Percentiles rank a stretch among this genome's conserved stretches.
These are phyloP conservation scores for Mastomys coucha DNA, from an alignment of 2,113 vertebrate species.

Conservation along the genomic window DNA sequence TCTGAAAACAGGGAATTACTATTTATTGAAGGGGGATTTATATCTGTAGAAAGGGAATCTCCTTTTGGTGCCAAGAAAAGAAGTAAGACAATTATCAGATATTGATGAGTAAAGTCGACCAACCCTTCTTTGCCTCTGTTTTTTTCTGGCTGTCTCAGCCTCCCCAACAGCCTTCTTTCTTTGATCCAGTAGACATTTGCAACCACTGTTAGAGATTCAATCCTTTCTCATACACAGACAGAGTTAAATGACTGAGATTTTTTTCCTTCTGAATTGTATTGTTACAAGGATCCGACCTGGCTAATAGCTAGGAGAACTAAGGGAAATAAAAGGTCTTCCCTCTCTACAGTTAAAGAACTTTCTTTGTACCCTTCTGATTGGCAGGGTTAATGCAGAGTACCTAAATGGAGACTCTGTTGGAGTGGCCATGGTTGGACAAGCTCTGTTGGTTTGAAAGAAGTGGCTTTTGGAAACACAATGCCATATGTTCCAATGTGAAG, in stretches of 20 bases:
- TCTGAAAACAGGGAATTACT: background rate
- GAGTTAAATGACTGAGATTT: background rate
- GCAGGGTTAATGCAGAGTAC: background rate
- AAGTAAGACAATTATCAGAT: background rate
- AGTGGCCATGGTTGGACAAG: constrained; percentile 30
- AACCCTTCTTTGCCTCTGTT: background rate
- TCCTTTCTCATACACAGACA: background rate
- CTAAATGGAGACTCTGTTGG: background rate
- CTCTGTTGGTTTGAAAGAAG: constrained; percentile 24
- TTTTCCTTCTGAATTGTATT: background rate
- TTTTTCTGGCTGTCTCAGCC: background rate
- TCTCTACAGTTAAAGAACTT: background rate
- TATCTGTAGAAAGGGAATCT: background rate
- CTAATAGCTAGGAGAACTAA: background rate
- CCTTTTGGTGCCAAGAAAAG: background rate
- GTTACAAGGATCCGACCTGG: background rate
- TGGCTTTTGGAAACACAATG: constrained; percentile 39
- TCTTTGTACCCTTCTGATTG: background rate
- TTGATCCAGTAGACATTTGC: background rate
- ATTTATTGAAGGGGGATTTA: background rate
- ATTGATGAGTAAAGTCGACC: background rate
- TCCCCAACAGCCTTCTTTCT: background rate
- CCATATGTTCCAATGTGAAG: constrained; percentile 48
- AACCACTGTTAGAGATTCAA: background rate
- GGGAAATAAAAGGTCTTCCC: background rate